Evolutionary conservation across 2,888 invertebrate genomes (phyloP), one percentile per base, ranked within the genome.

Genomic region (Bruchidius siliquastri): DNA sequence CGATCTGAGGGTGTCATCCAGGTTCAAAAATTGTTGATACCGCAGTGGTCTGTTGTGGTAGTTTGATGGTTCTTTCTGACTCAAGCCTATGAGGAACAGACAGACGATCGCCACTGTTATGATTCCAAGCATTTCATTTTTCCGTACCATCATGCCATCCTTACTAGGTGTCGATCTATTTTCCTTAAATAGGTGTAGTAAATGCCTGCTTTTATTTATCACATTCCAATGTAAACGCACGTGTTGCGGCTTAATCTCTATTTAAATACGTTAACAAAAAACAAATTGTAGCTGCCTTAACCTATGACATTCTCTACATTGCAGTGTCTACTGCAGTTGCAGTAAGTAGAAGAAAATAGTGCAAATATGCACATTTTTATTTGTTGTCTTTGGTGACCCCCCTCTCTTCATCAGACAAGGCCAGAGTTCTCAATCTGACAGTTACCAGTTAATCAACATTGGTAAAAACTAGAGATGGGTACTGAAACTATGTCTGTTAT

Each of bases 41-140:
- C 76, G 74, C 21, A 72, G 76, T 68, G 76, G 74, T 70, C 78
- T 74, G 26, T 22, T 67, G 22, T 76, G 76, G 72, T 75, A 77
- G 70, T 75, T 76, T 6, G 73, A 70, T 8, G 73, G 67, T 20
- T 79, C 80, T 71, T 79, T 81, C 74, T 81, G 79, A 73, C 78
- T 82, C 72, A 80, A 80, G 70, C 77, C 81, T 32, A 83, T 80
- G 49, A 83, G 75, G 68, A 81, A 75, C 21, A 82, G 76, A 72
- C 81, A 82, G 71, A 82, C 72, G 73, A 79, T 69, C 18, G 79
- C 80, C 32, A 82, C 76, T 71, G 81, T 72, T 20, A 77, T 76
- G 72, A 82, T 78, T 67, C 80, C 80, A 72, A 79, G 78, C 26
- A 83, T 74, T 75, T 80, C 82, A 77, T 80, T 82, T 73, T 77